Conservation (phyloP, 2,797 vertebrate genomes). For the Amblyopsis hoosieri region DNA sequence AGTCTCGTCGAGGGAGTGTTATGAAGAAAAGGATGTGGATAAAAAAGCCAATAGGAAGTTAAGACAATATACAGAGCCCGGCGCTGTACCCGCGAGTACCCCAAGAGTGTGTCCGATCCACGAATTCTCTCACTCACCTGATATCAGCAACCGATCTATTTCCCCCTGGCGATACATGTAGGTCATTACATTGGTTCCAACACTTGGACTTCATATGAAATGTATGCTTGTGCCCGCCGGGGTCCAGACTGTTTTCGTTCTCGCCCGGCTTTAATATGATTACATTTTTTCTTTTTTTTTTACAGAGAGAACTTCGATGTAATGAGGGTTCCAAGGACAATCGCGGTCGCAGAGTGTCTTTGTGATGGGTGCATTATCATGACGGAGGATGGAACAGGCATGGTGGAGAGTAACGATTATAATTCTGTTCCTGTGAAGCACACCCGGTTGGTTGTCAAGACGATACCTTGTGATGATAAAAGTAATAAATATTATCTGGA, state of each 20-base stretch:
- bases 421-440: conserved; percentile 75
- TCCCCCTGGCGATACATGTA: conserved; percentile 87
- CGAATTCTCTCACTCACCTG: not conserved
- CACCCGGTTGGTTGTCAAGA: conserved; percentile 76
- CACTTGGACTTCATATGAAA: too few relatives aligned
- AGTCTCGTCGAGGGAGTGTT: conserved; percentile 26
- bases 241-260: too few relatives aligned
- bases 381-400: fast-evolving
- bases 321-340: conserved; percentile 72
- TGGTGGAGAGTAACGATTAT: conserved; percentile 63
- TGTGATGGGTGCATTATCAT: conserved; percentile 84
- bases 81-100: fast-evolving
- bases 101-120: conserved; percentile 37
- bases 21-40: not conserved
- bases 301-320: conserved; percentile 64
- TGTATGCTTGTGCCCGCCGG: too few relatives aligned
- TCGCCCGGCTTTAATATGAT: too few relatives aligned
- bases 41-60: conserved; percentile 15
- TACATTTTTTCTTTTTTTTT: not conserved
- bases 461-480: conserved; percentile 54
- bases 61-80: fast-evolving
- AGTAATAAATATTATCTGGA: conserved; percentile 44
- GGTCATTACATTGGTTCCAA: conserved; percentile 34
- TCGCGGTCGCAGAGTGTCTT: conserved; percentile 82
- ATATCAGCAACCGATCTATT: conserved; percentile 72